Evolutionary conservation across 1,140 invertebrate genomes (phyloP), one percentile per base, ranked within the genome.

Genomic region (Vanessa atalanta): DNA sequence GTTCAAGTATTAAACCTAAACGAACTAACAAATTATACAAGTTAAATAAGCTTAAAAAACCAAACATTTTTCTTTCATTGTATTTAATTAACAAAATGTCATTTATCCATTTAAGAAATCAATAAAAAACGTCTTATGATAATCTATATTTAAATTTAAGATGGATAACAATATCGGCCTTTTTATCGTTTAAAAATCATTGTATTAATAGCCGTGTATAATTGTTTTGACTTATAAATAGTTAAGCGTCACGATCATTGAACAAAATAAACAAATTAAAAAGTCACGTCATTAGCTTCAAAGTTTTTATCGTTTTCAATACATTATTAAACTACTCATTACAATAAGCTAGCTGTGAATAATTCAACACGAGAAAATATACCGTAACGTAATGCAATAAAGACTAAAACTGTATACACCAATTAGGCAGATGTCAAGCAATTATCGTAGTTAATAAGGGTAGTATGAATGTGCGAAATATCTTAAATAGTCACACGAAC

Each of bases 381-480:
- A 50, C 15, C 48, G 2, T 50, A 50, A 15, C 12, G 15, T n/a
- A 50, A 50, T 5, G 1, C 13, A 15, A 50, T 50, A 50, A 50
- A 5, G 14, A n/a, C 48, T 14, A n/a, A 15, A 50, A 50, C 13
- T 5, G 15, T 0, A 50, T 14, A 50, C 0, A 50, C 48, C 13
- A 15, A 50, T 50, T 50, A 23, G 9, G 53, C 16, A 55, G 53
- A 20, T 55, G 16, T 20, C 9, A 55, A 55, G 16, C 53, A 55
- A 20, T 20, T 55, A 20, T 20, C 2, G 13, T 9, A 55, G 16
- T 55, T 55, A 55, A 55, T 20, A 55, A 55, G 15, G 15, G 9
- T 55, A 55, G 15, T 20, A 15, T 14, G n/a, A n/a, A 55, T 55
- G 53, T 55, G 53, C 14, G 53, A 55, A 55, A 55, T 55, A 55